These are phyloP conservation scores for Homalodisca vitripennis DNA, from an alignment of 1,140 invertebrate species.

Conservation along the genomic window DNA sequence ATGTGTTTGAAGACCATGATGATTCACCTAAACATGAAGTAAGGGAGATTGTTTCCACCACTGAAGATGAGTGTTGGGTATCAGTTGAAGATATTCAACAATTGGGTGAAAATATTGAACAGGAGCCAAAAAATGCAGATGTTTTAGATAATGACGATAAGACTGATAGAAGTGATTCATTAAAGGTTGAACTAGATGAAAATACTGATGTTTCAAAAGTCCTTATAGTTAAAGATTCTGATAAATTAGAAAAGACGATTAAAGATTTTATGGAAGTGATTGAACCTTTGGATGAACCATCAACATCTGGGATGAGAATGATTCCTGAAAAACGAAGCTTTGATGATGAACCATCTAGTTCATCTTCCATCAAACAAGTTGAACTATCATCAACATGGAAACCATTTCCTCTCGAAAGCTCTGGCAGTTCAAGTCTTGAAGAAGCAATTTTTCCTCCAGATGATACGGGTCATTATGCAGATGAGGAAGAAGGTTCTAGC, in stretches of 20 bases:
- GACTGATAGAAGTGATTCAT: slow-evolving; percentile 18
- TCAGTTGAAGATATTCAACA: slow-evolving; percentile 33
- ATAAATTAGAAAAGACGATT: slow-evolving; percentile 26
- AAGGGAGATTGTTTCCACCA: slow-evolving; percentile 48
- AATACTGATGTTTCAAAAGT: slow-evolving; percentile 27
- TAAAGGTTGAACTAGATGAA: slow-evolving; percentile 26
- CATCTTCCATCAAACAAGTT: slow-evolving; percentile 39
- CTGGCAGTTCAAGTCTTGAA: slow-evolving; percentile 76
- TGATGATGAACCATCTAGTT: slow-evolving; percentile 42
- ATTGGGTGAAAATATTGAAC: slow-evolving; percentile 42
- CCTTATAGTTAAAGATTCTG: slow-evolving; percentile 5
- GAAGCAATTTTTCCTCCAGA: slow-evolving; percentile 76
- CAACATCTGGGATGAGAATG: slow-evolving; percentile 33
- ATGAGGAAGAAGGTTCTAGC: slow-evolving; percentile 52
- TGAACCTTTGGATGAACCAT: slow-evolving; percentile 30
- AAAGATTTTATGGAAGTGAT: slow-evolving; percentile 34
- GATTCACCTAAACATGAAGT: slow-evolving; percentile 50
- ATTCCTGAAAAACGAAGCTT: slow-evolving; percentile 44
- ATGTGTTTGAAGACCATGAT: slow-evolving; percentile 31
- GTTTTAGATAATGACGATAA: slow-evolving; percentile 19
- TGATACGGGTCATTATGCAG: slow-evolving; percentile 54
- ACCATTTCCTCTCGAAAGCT: slow-evolving; percentile 76
- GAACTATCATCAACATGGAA: slow-evolving; percentile 63
- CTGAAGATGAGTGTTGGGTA: slow-evolving; percentile 42
- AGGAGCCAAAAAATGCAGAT: slow-evolving; percentile 29